phyloP scores from a whole-genome alignment of 1,140 invertebrate species.

The Holotrichia oblita region DNA sequence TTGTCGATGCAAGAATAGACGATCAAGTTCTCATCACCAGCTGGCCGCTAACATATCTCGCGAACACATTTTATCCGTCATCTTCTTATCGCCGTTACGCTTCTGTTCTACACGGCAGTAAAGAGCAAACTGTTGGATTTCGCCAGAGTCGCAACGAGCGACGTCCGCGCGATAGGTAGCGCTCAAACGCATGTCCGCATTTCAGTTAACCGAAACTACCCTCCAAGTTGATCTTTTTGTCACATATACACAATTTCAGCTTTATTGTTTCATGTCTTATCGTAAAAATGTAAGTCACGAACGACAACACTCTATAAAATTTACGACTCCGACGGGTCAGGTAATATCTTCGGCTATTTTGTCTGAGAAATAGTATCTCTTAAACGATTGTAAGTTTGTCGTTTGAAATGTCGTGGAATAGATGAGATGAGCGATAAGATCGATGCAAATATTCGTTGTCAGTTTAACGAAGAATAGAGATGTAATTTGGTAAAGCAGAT shows the following conservation, averaged over 20 bases:
- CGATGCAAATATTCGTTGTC: background rate
- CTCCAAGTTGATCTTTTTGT: background rate
- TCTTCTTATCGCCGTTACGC: background rate
- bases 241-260: background rate
- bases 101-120: conserved; percentile 39
- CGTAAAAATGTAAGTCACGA: conserved; percentile 37
- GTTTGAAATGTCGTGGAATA: too few species aligned
- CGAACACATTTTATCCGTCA: conserved; percentile 28
- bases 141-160: conserved; percentile 17
- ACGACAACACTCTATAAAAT: conserved; percentile 29
- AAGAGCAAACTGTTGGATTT: conserved; percentile 41
- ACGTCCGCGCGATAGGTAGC: background rate
- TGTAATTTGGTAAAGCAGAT: too few species aligned
- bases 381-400: background rate
- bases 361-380: background rate
- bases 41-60: background rate
- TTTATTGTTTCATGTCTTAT: conserved; percentile 38
- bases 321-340: background rate
- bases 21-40: background rate
- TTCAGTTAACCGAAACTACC: conserved; percentile 24
- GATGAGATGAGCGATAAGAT: background rate
- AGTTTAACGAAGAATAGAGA: too few species aligned
- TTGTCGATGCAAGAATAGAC: background rate
- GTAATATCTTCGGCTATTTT: conserved; percentile 15
- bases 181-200: conserved; percentile 30